phyloP scores from a whole-genome alignment of 1,140 invertebrate species.

The Campoletis sonorensis region DNA sequence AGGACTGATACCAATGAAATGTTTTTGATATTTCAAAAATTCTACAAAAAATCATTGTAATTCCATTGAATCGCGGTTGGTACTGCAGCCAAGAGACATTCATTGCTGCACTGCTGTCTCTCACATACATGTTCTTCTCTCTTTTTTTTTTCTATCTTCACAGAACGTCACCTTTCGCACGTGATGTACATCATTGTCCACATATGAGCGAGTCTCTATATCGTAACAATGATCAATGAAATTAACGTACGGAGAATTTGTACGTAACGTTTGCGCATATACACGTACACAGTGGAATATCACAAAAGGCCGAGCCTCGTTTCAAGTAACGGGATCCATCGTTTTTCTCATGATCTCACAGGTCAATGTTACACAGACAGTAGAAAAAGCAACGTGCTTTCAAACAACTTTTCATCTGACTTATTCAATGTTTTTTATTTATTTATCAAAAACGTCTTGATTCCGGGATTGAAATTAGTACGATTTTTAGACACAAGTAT shows the following conservation, averaged over 20 bases:
- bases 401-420: no score
- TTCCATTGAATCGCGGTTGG: no score
- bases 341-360: slow-evolving; percentile 16
- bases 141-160: not conserved
- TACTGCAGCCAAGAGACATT: no score
- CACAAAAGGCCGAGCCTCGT: slow-evolving; percentile 2
- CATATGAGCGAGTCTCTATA: not conserved
- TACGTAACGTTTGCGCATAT: slow-evolving; percentile 1
- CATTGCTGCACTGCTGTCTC: not conserved
- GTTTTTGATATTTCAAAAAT: no score
- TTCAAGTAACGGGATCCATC: slow-evolving; percentile 1
- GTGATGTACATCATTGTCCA: not conserved
- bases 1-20: no score
- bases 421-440: no score
- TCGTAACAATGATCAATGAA: slow-evolving; percentile 25
- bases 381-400: no score
- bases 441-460: no score
- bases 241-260: not conserved
- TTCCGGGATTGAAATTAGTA: no score
- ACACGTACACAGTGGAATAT: not conserved
- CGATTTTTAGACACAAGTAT: no score
- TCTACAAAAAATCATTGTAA: no score
- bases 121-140: not conserved
- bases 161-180: not conserved
- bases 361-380: slow-evolving; percentile 21